These are phyloP conservation scores for Agonopterix alstromeriana DNA, from an alignment of 2,888 invertebrate genomes.

Conservation along the genomic window DNA sequence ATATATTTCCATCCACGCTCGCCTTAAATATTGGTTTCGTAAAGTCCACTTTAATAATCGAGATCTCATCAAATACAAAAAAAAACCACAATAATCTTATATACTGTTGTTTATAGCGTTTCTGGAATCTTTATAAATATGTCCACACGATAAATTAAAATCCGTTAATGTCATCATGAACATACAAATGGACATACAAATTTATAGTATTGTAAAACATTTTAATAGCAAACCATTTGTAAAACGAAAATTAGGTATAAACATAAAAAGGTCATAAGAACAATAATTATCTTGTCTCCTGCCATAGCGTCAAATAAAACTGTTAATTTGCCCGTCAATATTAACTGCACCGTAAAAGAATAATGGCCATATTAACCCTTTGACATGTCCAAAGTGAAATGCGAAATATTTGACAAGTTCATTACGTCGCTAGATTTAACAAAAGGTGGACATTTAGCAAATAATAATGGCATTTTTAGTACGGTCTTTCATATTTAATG, in stretches of 20 bases:
- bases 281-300: conserved; percentile 39
- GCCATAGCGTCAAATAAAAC: conserved; percentile 24
- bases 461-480: conserved; percentile 69
- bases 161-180: no score
- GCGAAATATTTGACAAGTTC: conserved; percentile 57
- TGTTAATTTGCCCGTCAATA: conserved; percentile 10
- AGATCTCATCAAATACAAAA: no score
- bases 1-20: no score
- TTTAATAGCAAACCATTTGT: not conserved
- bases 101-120: no score
- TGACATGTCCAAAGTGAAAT: conserved; percentile 29
- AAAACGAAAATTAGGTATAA: conserved; percentile 4
- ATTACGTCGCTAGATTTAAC: conserved; percentile 44
- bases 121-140: no score
- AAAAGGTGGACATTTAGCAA: conserved; percentile 65
- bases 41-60: no score
- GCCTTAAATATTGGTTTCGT: no score
- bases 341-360: conserved; percentile 17
- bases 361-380: conserved; percentile 26
- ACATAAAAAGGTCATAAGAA: conserved; percentile 2
- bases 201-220: no score
- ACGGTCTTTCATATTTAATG: conserved; percentile 68
- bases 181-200: no score
- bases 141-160: no score
- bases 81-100: no score